Conservation (phyloP, 2,888 invertebrate genomes). For the Papilio gigon region DNA sequence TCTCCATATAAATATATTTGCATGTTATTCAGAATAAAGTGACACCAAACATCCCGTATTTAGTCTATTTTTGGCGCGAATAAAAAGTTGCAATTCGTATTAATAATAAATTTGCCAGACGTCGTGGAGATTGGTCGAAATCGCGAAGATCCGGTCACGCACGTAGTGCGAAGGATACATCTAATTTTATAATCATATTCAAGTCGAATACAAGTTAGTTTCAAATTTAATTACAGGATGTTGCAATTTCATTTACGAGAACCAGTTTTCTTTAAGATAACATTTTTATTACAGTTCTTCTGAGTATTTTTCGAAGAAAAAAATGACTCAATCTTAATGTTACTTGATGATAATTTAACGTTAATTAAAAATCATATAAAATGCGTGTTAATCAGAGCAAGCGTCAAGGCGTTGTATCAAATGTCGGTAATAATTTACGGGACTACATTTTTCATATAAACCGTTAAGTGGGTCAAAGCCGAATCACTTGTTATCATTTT, state of each 20-base stretch:
- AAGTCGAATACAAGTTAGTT: not conserved
- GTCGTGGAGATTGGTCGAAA: not conserved
- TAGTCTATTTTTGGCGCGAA: not conserved
- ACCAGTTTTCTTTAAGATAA: not conserved
- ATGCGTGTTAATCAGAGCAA: slow-evolving; percentile 10
- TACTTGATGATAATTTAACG: not conserved
- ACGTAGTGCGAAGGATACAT: no score
- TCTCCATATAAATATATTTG: no score
- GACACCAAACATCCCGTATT: no score
- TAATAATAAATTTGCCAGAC: not conserved
- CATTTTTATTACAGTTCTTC: no score
- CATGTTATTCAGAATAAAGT: no score
- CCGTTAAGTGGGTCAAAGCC: slow-evolving; percentile 36
- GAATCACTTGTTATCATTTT: slow-evolving; percentile 34
- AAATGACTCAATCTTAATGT: not conserved
- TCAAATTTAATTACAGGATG: not conserved
- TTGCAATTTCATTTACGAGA: not conserved
- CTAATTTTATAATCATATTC: not conserved
- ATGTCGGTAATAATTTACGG: slow-evolving; percentile 24
- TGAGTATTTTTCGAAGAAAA: no score
- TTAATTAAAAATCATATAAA: not conserved
- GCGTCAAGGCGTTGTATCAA: slow-evolving; percentile 5
- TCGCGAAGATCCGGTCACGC: not conserved
- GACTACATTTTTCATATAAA: slow-evolving; percentile 15
- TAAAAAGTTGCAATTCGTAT: not conserved